Base-by-base conservation (phyloP, 2,113 vertebrate genomes). In the Oryzias javanicus region DNA sequence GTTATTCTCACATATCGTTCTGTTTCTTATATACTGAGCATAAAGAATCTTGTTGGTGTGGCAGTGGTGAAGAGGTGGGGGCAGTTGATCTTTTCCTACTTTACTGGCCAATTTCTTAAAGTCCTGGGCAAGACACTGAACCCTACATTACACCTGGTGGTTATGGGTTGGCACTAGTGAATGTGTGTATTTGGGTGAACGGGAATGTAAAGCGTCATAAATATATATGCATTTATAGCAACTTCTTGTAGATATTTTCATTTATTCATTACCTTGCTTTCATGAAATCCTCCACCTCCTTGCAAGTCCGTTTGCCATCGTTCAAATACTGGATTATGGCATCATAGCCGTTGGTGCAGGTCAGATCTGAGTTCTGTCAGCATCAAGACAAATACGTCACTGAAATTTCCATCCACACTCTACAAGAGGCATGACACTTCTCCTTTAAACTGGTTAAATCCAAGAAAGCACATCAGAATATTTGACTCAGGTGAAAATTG, bases 201-300 rank as follows among this genome's bases (percentile, higher is more conserved):
- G 27, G 27, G 27, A 29, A 5, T 29, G 7, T 29, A 1, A 7
- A 22, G 22, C 22, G 3, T 3, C 3, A 22, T 22, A 22, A 2
- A 22, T 2, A 22, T 22, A 22, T 22, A 22, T 2, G 22, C 15
- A 44, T 6, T 44, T 17, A 44, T 44, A 35, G 3, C 35, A 12
- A 35, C 10, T 35, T 35, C 42, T 17, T 44, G 1, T 22, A 42
- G 4, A 41, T 16, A 19, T 14, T 47, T 1, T 15, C 14, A 42
- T 45, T 17, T 14, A 15, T 5, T 4, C 15, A 7, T 18, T 89
- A 98, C 97, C 97, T 96, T 76, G 97, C 95, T 83, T 96, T 98
- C 78, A 99, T 66, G 76, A 98, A 97, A 10, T 99, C 96, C 78
- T 99, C 97, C 55, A 96, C 93, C 75, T 99, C 97, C 20, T 98